Base-by-base conservation (phyloP, 2,113 vertebrate species). In the Neotragus moschatus region DNA sequence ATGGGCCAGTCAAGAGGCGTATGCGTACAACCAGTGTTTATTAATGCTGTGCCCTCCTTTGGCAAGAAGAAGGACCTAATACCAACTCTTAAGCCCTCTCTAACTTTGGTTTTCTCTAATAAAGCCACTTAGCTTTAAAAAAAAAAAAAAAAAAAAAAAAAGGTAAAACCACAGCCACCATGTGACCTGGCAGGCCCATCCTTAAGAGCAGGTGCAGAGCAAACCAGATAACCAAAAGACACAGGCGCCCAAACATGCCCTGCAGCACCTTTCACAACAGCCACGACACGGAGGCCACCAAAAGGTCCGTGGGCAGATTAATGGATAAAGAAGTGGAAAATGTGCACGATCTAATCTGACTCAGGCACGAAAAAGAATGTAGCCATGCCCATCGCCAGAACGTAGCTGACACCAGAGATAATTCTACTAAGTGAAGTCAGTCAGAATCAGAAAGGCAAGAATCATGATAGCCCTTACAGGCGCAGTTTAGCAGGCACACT, bases 1-100 rank as follows among this genome's bases (percentile, higher is more conserved):
- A 8, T 8, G 60, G 30, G 30, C 30, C 60, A 63, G 60, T 63
- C 60, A 63, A 63, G 60, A 63, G 3, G 60, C 30, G 7, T 4
- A 63, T 0, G 1, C 30, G 1, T 61, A 30, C 13, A 61, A 15
- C 28, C 60, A 63, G 60, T 1, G 0, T 16, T 33, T 33, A 63
- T 33, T 63, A 63, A 63, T 8, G 14, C 15, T 16, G 60, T 16
- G 60, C 60, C 30, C 60, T 63, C 60, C 60, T 33, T 63, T 33
- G 30, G 30, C 30, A 63, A 63, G 60, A 58, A 58, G 56, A 33
- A 63, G 60, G 60, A 63, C 60, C 60, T 16, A 61, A 33, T 63
- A 61, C 30, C 60, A 63, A 63, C 30, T 63, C 60, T 63, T 63
- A 33, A 63, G 30, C 30, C 60, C 60, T 33, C 60, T 33, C 13